phyloP scores from a whole-genome alignment of 2,797 vertebrate genomes.

The Ctenosaura bakeri region DNA sequence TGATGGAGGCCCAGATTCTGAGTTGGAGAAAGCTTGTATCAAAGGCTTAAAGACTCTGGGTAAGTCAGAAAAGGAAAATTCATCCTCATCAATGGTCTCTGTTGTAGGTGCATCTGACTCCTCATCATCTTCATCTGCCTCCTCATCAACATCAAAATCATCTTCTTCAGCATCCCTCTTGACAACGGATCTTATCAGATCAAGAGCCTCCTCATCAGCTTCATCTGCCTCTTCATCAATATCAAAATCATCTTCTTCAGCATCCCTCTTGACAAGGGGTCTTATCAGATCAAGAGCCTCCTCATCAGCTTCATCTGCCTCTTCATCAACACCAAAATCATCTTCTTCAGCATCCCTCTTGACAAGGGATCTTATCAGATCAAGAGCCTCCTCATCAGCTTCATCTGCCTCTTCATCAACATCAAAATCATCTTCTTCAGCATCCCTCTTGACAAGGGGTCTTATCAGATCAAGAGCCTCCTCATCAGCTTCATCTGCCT shows the following conservation, averaged over 20 bases:
- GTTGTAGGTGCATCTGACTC: background rate
- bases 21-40: conserved; percentile 2
- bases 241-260: background rate
- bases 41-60: conserved; percentile 25
- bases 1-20: background rate
- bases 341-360: conserved; percentile 11
- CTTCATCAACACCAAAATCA: too few relatives aligned
- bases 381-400: background rate
- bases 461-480: background rate
- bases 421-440: background rate
- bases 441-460: conserved; percentile 11
- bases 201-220: too few relatives aligned
- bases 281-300: background rate
- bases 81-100: background rate
- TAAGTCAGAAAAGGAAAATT: conserved; percentile 36
- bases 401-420: background rate
- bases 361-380: background rate
- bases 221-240: background rate
- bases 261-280: conserved; percentile 11
- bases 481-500: background rate
- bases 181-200: too few relatives aligned
- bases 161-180: too few relatives aligned
- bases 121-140: background rate
- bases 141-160: too few relatives aligned
- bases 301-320: background rate